Base-by-base conservation (phyloP, 2,113 vertebrate species). In the Tupaia tana region DNA sequence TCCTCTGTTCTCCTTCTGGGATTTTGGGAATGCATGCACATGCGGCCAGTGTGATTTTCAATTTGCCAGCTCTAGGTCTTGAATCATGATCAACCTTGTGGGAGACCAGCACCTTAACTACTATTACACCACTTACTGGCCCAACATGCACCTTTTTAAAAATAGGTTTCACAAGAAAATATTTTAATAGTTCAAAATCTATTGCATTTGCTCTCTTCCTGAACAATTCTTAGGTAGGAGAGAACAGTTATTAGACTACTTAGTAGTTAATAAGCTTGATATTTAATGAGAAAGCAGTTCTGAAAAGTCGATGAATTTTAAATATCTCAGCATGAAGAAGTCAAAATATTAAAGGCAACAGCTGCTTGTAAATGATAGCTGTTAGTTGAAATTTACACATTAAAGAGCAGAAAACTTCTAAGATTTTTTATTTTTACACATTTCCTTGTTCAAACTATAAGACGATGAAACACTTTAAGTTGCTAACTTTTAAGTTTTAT, bases 261-360 rank as follows among this genome's bases (percentile, higher is more conserved):
- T 85, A 85, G 83, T 87, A 95, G 83, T 95, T 77, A 95, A 86
- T 91, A 89, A 75, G 58, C 87, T 78, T 86, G 94, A 81, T 90
- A 91, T 66, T 95, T 95, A 97, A 96, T 96, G 95, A 97, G 88
- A 92, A 94, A 96, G 78, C 83, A 91, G 66, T 93, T 96, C 93
- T 96, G 61, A 85, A 83, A 94, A 96, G 84, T 93, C 29, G 15
- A 78, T 84, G 56, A 56, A 24, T 93, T 96, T 97, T 96, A 94
- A 90, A 93, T 70, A 95, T 94, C 94, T 95, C 93, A 97, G 95
- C 93, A 58, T 93, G 94, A 87, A 93, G 91, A 90, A 91, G 58
- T 56, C 91, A 91, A 96, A 97, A 96, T 97, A 95, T 95, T 96
- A 96, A 97, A 94, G 91, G 87, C 75, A 93, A 91, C 73, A 95